phyloP scores from a whole-genome alignment of 2,888 invertebrate genomes.

The Drosophila robusta region DNA sequence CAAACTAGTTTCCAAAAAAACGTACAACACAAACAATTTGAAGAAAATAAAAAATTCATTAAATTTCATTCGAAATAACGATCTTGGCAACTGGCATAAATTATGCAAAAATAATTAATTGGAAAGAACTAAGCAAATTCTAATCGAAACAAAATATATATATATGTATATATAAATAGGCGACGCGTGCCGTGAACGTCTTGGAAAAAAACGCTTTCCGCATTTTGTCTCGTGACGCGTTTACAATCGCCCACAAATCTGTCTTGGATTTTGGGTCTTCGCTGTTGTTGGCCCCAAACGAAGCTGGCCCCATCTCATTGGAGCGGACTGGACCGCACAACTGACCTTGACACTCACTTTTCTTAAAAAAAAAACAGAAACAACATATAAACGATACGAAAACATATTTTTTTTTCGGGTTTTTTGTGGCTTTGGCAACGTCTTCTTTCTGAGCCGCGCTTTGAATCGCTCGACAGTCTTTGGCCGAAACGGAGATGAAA shows the following conservation, averaged over 20 bases:
- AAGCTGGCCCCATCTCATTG: constrained; percentile 41
- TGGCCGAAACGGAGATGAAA: constrained; percentile 81
- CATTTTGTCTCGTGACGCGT: constrained; percentile 68
- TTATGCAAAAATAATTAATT: constrained; percentile 53
- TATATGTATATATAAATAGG: constrained; percentile 3
- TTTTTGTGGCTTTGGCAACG: constrained; percentile 62
- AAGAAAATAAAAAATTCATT: constrained; percentile 29
- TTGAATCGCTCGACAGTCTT: constrained; percentile 80
- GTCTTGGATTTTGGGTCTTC: constrained; percentile 14
- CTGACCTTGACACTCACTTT: constrained; percentile 85
- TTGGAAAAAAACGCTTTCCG: constrained; percentile 50
- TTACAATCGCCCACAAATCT: constrained; percentile 44
- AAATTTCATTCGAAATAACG: constrained; percentile 19
- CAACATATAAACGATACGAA: constrained; percentile 36
- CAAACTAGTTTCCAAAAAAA: constrained; percentile 57
- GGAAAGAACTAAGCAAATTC: constrained; percentile 42
- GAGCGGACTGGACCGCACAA: constrained; percentile 44
- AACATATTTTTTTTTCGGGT: constrained; percentile 37
- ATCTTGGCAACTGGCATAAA: constrained; percentile 52
- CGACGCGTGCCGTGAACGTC: constrained; percentile 62
- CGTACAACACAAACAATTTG: constrained; percentile 18
- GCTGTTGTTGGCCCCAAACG: constrained; percentile 18
- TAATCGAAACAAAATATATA: constrained; percentile 18
- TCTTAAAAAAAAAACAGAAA: constrained; percentile 54
- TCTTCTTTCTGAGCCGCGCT: constrained; percentile 82